phyloP scores from a whole-genome alignment of 2,888 invertebrate genomes.

The Notocelia uddmanniana region DNA sequence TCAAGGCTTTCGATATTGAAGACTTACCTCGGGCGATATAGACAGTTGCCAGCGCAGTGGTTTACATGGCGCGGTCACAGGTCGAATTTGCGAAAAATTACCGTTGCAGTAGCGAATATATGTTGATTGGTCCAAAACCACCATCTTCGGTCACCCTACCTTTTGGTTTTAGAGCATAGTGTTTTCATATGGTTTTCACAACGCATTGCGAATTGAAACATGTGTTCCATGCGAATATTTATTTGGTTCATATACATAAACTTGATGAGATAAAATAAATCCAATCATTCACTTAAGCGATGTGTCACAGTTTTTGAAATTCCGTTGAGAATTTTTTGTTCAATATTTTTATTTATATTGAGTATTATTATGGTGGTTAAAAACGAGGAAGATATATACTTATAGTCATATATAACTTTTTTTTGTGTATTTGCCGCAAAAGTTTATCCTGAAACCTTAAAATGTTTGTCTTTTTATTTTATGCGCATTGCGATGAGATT shows the following conservation, averaged over 20 bases:
- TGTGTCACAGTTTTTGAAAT: not conserved
- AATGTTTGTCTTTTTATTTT: not conserved
- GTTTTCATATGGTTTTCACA: not conserved
- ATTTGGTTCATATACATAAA: not conserved
- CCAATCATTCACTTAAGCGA: no score
- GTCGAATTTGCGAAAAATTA: no score
- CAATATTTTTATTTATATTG: not conserved
- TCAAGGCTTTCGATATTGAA: not conserved
- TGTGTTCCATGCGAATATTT: constrained; percentile 4
- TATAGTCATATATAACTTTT: no score
- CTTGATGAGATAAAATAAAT: no score
- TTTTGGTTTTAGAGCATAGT: no score
- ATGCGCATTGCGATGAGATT: not conserved
- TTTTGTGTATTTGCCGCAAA: not conserved
- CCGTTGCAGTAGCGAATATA: not conserved
- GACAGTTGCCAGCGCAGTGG: no score
- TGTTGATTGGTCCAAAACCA: not conserved
- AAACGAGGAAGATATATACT: not conserved
- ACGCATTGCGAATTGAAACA: not conserved
- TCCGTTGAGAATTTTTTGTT: not conserved
- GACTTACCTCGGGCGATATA: not conserved
- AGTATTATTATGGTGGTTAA: not conserved
- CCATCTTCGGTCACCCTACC: no score
- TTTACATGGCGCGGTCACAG: no score
- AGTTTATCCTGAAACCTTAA: no score